Evolutionary conservation across 2,888 invertebrate species (phyloP), one percentile per base, ranked within the genome.

Genomic region (Tromatobia lineatoria): DNA sequence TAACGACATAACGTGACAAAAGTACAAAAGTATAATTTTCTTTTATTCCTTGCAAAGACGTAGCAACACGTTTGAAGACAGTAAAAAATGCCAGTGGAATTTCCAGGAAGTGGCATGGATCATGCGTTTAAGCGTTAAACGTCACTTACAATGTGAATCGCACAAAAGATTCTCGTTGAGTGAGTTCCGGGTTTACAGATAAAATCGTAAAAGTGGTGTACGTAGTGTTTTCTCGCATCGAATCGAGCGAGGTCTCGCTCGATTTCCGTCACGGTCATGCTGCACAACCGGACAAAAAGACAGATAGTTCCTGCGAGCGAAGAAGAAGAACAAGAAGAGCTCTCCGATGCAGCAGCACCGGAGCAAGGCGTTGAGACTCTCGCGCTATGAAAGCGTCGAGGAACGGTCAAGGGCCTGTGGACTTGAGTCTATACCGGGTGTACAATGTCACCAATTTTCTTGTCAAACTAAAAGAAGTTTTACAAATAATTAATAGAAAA

Each of bases 391-490:
- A 79, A 54, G 54, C 79, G 23, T 66, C 73, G 73, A 57, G 64
- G 57, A 79, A 80, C 80, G 80, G 80, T 73, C 80, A 73, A 80
- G 80, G 80, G 80, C 57, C 80, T 66, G 66, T 47, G 20, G 45
- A 73, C 66, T 64, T 38, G 73, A 80, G n/a, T 59, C 11, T 80
- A 67, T 74, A 74, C 74, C 74, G 67, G 74, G 67, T 74, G 74
- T 29, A 38, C 38, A 11, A 25, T n/a, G n/a, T 29, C 23, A 10
- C 2, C 29, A 29, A 29, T 29, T 29, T 2, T 29, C 29, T 29
- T 3, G 2, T 29, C 8, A 42, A 42, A 42, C 42, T 11, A 42
- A 42, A 42, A 13, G 8, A 8, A n/a, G n/a, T n/a, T n/a, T n/a
- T n/a, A n/a, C n/a, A n/a, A n/a, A n/a, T n/a, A 8, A 42, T 11